Evolutionary conservation across 2,888 invertebrate genomes (phyloP).

Genomic region (Acanthosepion lycidas): DNA sequence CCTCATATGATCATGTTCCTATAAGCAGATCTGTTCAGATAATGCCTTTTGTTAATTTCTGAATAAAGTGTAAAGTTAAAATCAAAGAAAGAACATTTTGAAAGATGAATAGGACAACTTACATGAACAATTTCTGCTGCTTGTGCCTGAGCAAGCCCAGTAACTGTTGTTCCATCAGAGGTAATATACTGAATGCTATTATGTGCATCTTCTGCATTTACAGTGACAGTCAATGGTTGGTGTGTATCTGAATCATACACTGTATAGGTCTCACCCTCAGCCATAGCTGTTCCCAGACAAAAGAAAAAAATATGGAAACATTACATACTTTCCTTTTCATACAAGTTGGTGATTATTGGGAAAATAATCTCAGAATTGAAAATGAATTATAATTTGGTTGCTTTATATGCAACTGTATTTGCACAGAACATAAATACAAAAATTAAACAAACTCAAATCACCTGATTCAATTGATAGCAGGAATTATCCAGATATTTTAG

Average conservation of each 20-base stretch:
- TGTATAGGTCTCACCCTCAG: slow-evolving; percentile 63
- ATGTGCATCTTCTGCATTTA: slow-evolving; percentile 58
- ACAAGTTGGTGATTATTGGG: not conserved
- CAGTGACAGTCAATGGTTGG: slow-evolving; percentile 67
- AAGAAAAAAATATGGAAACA: not conserved
- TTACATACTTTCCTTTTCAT: not conserved
- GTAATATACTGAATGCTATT: slow-evolving; percentile 68
- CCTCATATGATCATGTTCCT: no score
- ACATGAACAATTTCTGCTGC: slow-evolving; percentile 49
- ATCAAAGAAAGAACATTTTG: no score
- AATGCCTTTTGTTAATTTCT: no score
- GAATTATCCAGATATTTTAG: no score
- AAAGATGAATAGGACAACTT: not conserved
- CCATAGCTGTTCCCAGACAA: slow-evolving; percentile 52
- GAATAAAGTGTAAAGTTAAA: no score
- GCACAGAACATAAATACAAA: no score
- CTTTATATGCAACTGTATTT: not conserved
- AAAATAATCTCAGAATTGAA: not conserved
- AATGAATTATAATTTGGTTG: not conserved
- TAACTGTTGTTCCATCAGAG: slow-evolving; percentile 62
- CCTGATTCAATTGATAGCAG: no score
- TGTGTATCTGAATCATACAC: slow-evolving; percentile 66
- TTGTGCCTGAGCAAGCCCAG: slow-evolving; percentile 51
- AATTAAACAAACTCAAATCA: no score
- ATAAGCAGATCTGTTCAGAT: no score